A percentile compares a stretch with the other conserved stretches of the same genome.
Conservation (phyloP, 64 coral and sea anemone genomes). For the Pachyseris speciosa region DNA sequence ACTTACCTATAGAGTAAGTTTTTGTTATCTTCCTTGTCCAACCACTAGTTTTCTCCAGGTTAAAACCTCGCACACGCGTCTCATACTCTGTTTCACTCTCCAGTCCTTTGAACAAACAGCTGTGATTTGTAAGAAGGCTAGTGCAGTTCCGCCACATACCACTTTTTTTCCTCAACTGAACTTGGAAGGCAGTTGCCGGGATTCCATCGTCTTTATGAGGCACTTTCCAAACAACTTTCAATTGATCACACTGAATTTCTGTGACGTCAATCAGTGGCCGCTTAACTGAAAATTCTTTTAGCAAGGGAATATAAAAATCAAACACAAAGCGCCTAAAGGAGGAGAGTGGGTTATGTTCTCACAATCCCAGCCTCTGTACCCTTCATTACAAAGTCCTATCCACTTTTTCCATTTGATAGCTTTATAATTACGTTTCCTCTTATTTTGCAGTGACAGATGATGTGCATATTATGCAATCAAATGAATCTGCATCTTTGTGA, state of each 20-base stretch:
- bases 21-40: neutral
- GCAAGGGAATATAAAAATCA: no score
- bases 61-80: neutral
- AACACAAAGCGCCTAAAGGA: no score
- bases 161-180: neutral
- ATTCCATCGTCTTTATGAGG: no score
- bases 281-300: no score
- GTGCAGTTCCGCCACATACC: neutral
- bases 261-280: neutral
- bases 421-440: no score
- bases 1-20: neutral
- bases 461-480: no score
- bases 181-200: neutral
- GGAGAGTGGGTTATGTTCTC: no score
- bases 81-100: neutral
- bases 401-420: no score
- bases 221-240: neutral
- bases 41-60: neutral
- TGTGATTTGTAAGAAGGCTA: neutral
- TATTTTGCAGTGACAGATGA: no score
- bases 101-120: neutral
- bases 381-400: no score
- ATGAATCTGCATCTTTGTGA: no score
- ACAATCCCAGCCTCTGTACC: no score
- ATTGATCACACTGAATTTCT: neutral